phyloP scores from a whole-genome alignment of 1,140 invertebrate genomes.

The Cyclina sinensis region DNA sequence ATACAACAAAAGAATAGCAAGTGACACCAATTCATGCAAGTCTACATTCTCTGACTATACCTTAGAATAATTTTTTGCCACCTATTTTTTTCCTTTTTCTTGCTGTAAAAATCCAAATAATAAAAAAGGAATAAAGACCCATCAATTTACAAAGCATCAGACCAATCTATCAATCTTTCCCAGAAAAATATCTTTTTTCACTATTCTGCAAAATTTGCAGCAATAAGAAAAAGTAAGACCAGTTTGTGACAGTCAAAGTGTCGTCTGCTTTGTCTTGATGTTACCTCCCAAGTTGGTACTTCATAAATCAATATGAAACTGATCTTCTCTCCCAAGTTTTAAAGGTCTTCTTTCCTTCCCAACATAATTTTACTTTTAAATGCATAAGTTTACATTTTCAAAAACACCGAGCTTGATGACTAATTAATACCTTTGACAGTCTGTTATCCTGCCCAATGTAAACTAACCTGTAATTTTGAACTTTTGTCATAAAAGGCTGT shows the following conservation, averaged over 20 bases:
- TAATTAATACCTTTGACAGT: not conserved
- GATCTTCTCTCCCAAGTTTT: conserved; percentile 42
- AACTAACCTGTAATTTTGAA: conserved; percentile 4
- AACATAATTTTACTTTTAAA: conserved; percentile 7
- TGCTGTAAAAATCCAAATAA: too few relatives aligned
- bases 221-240: conserved; percentile 16
- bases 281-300: conserved; percentile 35
- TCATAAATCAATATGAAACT: conserved; percentile 63
- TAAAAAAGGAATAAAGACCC: not conserved
- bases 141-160: not conserved
- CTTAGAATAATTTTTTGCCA: not conserved
- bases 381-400: not conserved
- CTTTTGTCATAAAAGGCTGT: conserved; percentile 1
- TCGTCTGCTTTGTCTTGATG: conserved; percentile 17
- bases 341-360: not conserved
- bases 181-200: not conserved
- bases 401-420: not conserved
- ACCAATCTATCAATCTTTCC: not conserved
- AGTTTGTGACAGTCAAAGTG: conserved; percentile 39
- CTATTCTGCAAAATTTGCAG: conserved; percentile 13
- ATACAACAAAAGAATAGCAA: not conserved
- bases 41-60: not conserved
- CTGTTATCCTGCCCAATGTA: not conserved
- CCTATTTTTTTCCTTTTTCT: not conserved
- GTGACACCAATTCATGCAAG: conserved; percentile 25